Conservation (phyloP, 2,888 invertebrate species). For the Syrista parreyssii region DNA sequence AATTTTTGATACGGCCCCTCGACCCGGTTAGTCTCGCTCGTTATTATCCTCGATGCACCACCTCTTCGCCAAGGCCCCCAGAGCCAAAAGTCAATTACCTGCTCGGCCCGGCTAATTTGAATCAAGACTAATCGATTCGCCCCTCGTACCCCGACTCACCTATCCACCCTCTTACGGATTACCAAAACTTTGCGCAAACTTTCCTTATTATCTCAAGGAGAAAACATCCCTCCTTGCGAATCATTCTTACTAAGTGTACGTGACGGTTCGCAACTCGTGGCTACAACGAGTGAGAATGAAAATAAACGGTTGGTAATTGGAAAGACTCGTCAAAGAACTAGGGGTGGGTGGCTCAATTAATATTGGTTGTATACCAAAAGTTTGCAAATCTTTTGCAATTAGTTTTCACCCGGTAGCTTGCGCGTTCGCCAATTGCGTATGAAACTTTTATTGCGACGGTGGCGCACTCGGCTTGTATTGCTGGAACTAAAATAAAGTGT, state of each 20-base stretch:
- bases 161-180: constrained; percentile 29
- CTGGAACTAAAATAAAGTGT: neutral
- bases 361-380: neutral
- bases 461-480: neutral
- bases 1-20: constrained; percentile 3
- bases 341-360: neutral
- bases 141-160: constrained; percentile 27
- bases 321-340: neutral
- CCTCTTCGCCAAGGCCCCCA: constrained; percentile 1
- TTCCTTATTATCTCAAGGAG: constrained; percentile 10
- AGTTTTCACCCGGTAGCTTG: neutral
- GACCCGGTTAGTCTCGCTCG: constrained; percentile 1
- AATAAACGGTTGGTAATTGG: neutral
- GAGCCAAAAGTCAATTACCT: constrained; percentile 5
- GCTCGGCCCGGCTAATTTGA: constrained; percentile 2
- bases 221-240: neutral
- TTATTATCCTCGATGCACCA: constrained; percentile 1
- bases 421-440: neutral
- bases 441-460: neutral
- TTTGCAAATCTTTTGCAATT: neutral
- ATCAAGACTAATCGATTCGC: constrained; percentile 13
- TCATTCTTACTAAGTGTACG: neutral
- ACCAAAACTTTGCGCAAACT: constrained; percentile 49
- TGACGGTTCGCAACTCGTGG: neutral
- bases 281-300: neutral